Conservation (phyloP, 2,888 invertebrate species). For the Monoplex corrugatus region DNA sequence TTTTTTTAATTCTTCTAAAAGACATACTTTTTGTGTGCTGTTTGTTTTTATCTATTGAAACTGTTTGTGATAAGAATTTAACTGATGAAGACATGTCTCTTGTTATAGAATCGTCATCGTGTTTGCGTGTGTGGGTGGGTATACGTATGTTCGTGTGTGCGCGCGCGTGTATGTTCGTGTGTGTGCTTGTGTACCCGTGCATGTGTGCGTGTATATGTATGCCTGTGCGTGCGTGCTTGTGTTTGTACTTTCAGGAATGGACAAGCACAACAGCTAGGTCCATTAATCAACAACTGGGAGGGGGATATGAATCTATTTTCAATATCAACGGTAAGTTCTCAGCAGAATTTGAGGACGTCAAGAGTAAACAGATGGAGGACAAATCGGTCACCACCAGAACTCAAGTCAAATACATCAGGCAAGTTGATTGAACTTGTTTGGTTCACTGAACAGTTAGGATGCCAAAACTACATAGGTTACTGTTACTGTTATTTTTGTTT, state of each 20-base stretch:
- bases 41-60: too few species aligned
- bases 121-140: background rate
- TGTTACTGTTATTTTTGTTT: too few species aligned
- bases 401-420: slow-evolving; percentile 55
- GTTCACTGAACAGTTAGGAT: too few species aligned
- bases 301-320: slow-evolving; percentile 55
- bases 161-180: background rate
- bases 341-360: slow-evolving; percentile 62
- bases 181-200: background rate
- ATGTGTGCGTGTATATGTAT: background rate
- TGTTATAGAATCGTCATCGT: too few species aligned
- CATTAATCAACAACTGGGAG: slow-evolving; percentile 66
- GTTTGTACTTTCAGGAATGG: slow-evolving; percentile 63
- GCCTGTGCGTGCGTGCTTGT: too few species aligned
- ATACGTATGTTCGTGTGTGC: background rate
- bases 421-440: too few species aligned
- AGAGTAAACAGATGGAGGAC: slow-evolving; percentile 62
- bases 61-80: too few species aligned
- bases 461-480: too few species aligned
- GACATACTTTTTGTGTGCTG: too few species aligned
- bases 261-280: slow-evolving; percentile 63
- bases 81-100: too few species aligned
- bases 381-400: slow-evolving; percentile 59
- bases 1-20: too few species aligned
- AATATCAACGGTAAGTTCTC: slow-evolving; percentile 71